A percentile compares a stretch with the other conserved stretches of the same genome.
Conservation (phyloP, 2,888 invertebrate species). For the Coleophora deauratella region DNA sequence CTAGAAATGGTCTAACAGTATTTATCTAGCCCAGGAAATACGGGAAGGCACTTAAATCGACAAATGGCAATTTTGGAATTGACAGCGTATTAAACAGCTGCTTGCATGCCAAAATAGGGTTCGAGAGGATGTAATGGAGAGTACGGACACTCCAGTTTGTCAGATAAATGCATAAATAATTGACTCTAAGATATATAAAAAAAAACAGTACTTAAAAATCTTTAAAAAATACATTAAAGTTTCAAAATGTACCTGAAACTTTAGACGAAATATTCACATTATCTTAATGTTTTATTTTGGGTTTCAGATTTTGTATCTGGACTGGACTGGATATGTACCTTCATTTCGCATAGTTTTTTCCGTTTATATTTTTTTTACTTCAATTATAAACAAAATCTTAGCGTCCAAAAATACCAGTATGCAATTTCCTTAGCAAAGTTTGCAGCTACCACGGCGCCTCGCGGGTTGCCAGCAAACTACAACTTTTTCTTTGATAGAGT, state of each 20-base stretch:
- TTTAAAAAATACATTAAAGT: too few relatives aligned
- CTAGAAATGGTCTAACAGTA: slow-evolving; percentile 20
- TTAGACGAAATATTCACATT: too few relatives aligned
- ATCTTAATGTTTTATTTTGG: too few relatives aligned
- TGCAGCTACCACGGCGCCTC: slow-evolving; percentile 42
- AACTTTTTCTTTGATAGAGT: slow-evolving; percentile 70
- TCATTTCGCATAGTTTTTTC: too few relatives aligned
- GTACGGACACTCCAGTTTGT: too few relatives aligned
- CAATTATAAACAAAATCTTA: background rate
- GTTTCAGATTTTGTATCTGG: too few relatives aligned
- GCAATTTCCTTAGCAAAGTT: slow-evolving; percentile 22
- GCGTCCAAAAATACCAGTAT: slow-evolving; percentile 12
- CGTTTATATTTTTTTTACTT: too few relatives aligned
- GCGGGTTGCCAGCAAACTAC: slow-evolving; percentile 54
- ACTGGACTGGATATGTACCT: too few relatives aligned
- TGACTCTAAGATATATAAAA: too few relatives aligned
- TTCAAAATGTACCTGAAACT: too few relatives aligned
- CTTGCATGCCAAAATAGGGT: slow-evolving; percentile 60
- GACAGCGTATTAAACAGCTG: slow-evolving; percentile 70
- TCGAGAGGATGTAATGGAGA: background rate
- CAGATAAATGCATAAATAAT: too few relatives aligned
- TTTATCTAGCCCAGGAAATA: slow-evolving; percentile 49
- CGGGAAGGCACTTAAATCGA: slow-evolving; percentile 59
- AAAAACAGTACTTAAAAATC: too few relatives aligned
- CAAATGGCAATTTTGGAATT: slow-evolving; percentile 70